Conservation (phyloP, 2,797 vertebrate species). For the Rhincodon typus region DNA sequence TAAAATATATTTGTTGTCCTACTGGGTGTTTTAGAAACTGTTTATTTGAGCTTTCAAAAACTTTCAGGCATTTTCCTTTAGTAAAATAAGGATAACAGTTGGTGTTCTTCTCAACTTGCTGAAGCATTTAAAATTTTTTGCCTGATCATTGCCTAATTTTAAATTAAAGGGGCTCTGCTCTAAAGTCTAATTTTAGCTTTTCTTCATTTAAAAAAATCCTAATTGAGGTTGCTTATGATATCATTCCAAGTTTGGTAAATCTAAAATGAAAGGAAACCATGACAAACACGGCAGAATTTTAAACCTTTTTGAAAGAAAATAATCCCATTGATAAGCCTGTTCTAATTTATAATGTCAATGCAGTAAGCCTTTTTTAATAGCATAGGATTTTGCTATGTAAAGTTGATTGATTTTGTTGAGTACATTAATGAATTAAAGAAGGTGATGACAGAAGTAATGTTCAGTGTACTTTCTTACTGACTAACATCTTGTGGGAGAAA, state of each 20-base stretch:
- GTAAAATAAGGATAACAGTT: not conserved
- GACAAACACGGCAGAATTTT: not conserved
- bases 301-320: not conserved
- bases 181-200: not conserved
- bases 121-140: not conserved
- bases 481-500: not conserved
- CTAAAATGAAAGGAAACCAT: not conserved
- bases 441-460: not conserved
- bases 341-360: not conserved
- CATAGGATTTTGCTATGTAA: not conserved
- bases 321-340: not conserved
- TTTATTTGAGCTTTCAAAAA: not conserved
- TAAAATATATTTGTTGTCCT: not conserved
- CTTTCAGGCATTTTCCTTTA: not conserved
- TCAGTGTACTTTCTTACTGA: not conserved
- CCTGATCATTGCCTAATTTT: not conserved
- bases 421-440: not conserved
- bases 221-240: not conserved
- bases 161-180: not conserved
- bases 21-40: not conserved
- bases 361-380: not conserved
- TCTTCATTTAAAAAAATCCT: not conserved
- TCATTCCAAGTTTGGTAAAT: not conserved
- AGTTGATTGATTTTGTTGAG: not conserved
- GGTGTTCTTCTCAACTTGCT: not conserved